Conservation (phyloP, 2,113 vertebrate genomes). For the Bolborhynchus lineola region DNA sequence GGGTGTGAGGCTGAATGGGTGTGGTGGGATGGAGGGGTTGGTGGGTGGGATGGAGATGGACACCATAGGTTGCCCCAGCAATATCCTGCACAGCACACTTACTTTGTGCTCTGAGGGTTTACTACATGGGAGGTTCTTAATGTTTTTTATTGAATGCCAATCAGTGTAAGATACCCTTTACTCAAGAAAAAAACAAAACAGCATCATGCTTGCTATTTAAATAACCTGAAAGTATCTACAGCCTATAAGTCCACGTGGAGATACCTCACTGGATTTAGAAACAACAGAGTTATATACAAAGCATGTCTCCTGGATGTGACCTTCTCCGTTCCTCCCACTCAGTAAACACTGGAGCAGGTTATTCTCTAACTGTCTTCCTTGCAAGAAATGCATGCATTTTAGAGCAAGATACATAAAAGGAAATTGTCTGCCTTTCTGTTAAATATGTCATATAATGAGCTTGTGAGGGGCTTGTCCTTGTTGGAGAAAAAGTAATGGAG, state of each 20-base stretch:
- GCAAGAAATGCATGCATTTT: background rate
- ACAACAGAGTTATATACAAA: background rate
- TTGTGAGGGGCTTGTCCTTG: background rate
- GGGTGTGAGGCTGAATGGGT: background rate
- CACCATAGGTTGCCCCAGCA: background rate
- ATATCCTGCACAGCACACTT: background rate
- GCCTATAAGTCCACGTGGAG: background rate
- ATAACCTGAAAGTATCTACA: background rate
- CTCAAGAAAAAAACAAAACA: background rate
- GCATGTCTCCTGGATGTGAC: background rate
- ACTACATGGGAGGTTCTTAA: background rate
- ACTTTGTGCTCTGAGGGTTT: background rate
- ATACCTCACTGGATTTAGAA: slow-evolving; percentile 5
- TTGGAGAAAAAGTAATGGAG: background rate
- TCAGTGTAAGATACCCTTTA: background rate
- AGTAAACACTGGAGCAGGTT: background rate
- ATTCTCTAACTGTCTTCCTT: background rate
- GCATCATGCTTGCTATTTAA: background rate
- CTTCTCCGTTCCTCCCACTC: background rate
- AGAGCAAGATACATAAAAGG: background rate
- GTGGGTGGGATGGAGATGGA: background rate
- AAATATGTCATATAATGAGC: background rate
- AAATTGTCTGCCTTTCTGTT: background rate
- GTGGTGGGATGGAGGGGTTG: background rate
- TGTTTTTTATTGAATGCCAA: background rate